phyloP scores from a whole-genome alignment of 2,888 invertebrate genomes.

The Thecocarcelia acutangulata region DNA sequence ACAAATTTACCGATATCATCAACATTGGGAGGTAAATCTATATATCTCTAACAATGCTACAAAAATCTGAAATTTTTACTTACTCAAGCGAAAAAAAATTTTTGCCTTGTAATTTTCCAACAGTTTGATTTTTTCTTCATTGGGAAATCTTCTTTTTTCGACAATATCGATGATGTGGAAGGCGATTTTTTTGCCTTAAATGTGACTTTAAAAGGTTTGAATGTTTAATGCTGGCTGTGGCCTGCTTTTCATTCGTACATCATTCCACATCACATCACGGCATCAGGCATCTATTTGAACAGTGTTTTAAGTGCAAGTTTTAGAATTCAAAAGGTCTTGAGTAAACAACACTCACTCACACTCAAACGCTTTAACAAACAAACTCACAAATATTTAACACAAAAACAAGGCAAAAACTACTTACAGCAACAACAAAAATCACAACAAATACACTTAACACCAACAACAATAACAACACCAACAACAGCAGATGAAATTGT shows the following conservation, averaged over 20 bases:
- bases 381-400: conserved; percentile 42
- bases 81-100: too few relatives aligned
- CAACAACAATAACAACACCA: conserved; percentile 7
- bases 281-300: conserved; percentile 29
- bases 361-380: conserved; percentile 24
- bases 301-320: conserved; percentile 47
- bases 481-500: conserved; percentile 77
- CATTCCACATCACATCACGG: conserved; percentile 5
- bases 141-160: background rate
- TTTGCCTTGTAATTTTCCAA: too few relatives aligned
- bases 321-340: conserved; percentile 59
- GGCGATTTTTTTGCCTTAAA: background rate
- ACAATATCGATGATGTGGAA: background rate
- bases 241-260: conserved; percentile 24
- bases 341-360: conserved; percentile 46
- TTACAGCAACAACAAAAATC: conserved; percentile 27
- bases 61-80: too few relatives aligned
- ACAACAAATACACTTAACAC: conserved; percentile 28
- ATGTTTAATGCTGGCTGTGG: background rate
- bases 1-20: too few relatives aligned
- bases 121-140: too few relatives aligned
- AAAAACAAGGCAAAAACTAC: conserved; percentile 28
- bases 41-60: too few relatives aligned
- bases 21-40: too few relatives aligned
- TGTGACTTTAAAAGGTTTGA: conserved; percentile 1